These are phyloP conservation scores for Halcyon badia DNA, from an alignment of 2,797 vertebrate genomes.

Conservation along the genomic window DNA sequence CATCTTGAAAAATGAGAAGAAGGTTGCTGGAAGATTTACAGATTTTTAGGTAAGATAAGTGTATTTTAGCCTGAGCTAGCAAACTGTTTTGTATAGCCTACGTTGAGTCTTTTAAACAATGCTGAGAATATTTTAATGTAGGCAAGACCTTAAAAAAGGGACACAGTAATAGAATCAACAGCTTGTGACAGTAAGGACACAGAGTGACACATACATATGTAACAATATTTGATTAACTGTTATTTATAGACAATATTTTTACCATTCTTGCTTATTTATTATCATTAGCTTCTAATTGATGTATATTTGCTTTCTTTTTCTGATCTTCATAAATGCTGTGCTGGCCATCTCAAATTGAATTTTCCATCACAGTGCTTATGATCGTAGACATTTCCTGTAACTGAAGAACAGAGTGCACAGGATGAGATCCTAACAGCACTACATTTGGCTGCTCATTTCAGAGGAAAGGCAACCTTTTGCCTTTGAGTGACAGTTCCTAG, in stretches of 20 bases:
- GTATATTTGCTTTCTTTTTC: background rate
- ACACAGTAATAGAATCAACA: background rate
- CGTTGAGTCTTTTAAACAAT: background rate
- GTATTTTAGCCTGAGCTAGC: background rate
- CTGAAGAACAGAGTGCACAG: background rate
- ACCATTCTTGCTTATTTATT: background rate
- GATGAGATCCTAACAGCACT: background rate
- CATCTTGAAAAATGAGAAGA: background rate
- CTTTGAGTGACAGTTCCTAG: background rate
- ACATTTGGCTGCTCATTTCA: background rate
- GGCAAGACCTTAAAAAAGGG: background rate
- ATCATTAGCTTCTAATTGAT: background rate
- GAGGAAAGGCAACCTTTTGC: background rate
- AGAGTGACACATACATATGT: background rate
- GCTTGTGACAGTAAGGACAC: background rate
- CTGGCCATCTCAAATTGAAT: conserved; percentile 12
- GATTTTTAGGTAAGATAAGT: background rate
- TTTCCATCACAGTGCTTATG: background rate
- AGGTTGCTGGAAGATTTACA: background rate
- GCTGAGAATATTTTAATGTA: background rate
- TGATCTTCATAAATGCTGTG: background rate
- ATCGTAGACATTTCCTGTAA: conserved; percentile 2
- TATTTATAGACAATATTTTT: background rate
- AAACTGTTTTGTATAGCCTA: background rate
- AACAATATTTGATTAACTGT: background rate